These are phyloP conservation scores for Alectoris magna DNA, from an alignment of 2,797 vertebrate species.

Conservation along the genomic window DNA sequence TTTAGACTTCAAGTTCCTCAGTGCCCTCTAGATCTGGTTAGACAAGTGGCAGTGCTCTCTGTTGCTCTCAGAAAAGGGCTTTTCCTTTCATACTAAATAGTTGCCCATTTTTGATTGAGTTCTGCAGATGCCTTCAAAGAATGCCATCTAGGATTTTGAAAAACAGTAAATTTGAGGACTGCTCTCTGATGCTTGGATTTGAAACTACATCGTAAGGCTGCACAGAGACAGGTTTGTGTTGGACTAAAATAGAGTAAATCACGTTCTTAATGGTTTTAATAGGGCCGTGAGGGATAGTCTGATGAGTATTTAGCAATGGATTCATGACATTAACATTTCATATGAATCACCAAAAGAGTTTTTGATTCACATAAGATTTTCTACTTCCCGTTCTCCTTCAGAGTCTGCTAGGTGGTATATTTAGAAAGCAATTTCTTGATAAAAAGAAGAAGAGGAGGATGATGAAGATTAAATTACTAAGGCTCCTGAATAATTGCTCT, in stretches of 20 bases:
- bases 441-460: not conserved
- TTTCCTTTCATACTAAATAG: not conserved
- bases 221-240: not conserved
- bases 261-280: constrained; percentile 25
- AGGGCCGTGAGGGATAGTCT: not conserved
- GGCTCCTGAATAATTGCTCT: not conserved
- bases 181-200: not conserved
- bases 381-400: not conserved
- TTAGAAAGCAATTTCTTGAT: not conserved
- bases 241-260: not conserved
- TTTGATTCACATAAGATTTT: constrained; percentile 7
- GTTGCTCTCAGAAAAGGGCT: not conserved
- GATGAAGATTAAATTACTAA: not conserved
- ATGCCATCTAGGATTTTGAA: not conserved
- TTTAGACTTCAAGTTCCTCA: not conserved
- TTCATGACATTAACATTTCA: not conserved
- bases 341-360: not conserved
- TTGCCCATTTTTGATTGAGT: not conserved
- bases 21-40: not conserved
- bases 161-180: not conserved
- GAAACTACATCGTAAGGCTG: not conserved
- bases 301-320: not conserved
- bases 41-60: not conserved
- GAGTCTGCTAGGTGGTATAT: not conserved
- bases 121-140: not conserved